Percentiles rank a stretch among this genome's conserved stretches.
These are phyloP conservation scores for Emesis russula DNA, from an alignment of 2,888 invertebrate species.

Conservation along the genomic window DNA sequence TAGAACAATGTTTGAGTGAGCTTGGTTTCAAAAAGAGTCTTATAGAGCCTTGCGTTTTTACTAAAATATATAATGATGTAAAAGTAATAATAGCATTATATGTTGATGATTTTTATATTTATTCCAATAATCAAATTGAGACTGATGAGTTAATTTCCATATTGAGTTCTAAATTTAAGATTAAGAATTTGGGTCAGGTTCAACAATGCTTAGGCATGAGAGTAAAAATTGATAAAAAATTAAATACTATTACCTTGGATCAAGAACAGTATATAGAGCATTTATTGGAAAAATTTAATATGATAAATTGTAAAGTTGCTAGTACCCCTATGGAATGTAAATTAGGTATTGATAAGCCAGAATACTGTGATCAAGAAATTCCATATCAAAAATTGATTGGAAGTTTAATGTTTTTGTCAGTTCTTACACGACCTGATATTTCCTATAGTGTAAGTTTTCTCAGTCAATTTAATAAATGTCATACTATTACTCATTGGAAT, in stretches of 20 bases:
- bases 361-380: background rate
- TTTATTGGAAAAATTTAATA: background rate
- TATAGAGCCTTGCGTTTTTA: too few species aligned
- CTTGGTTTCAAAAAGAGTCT: too few species aligned
- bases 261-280: constrained; percentile 1
- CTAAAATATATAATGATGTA: too few species aligned
- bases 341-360: background rate
- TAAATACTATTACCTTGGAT: background rate
- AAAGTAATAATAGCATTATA: constrained; percentile 41
- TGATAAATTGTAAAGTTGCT: background rate
- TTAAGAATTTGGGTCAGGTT: too few species aligned
- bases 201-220: too few species aligned
- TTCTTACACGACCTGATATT: constrained; percentile 47
- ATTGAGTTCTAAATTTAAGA: constrained; percentile 32
- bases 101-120: constrained; percentile 84
- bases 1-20: too few species aligned
- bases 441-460: constrained; percentile 32
- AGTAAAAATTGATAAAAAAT: background rate
- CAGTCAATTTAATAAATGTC: background rate
- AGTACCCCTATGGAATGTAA: background rate
- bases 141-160: constrained; percentile 41
- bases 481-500: background rate
- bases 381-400: background rate
- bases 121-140: constrained; percentile 31
- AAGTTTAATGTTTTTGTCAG: background rate